Conservation (phyloP, 2,113 vertebrate genomes). For the Neolamprologus sp. region DNA sequence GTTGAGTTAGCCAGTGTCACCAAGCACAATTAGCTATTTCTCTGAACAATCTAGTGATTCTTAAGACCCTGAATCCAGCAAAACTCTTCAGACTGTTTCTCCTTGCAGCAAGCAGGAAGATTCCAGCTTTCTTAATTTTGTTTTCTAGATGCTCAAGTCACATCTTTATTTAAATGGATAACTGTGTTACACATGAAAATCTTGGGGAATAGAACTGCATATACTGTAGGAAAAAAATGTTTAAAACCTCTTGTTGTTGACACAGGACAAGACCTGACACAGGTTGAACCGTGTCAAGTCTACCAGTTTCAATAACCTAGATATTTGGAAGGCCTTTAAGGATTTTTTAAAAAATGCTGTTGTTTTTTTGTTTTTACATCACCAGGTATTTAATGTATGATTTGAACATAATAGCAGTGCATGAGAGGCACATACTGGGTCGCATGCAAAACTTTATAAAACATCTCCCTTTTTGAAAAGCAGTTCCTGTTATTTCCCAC, state of each 20-base stretch:
- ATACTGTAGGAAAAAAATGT: background rate
- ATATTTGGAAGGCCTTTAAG: background rate
- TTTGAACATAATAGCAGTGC: background rate
- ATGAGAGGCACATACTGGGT: background rate
- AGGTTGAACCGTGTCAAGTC: background rate
- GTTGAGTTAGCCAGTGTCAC: background rate
- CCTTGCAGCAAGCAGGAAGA: background rate
- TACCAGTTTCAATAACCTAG: background rate
- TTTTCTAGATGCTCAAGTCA: background rate
- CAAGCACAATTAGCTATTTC: background rate
- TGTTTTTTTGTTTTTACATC: background rate
- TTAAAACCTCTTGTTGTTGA: background rate
- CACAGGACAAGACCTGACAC: background rate
- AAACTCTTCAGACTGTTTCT: background rate
- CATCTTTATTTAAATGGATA: background rate
- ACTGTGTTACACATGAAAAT: background rate
- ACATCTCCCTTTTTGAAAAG: background rate
- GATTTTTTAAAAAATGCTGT: background rate
- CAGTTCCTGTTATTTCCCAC: constrained; percentile 32
- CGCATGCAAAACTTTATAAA: background rate
- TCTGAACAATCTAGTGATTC: background rate
- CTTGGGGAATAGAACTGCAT: background rate
- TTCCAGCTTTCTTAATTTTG: background rate
- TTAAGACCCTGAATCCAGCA: background rate
- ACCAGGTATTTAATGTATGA: background rate